These are phyloP conservation scores for Anguilla marmorata DNA, from an alignment of 2,797 vertebrate genomes.

Conservation along the genomic window DNA sequence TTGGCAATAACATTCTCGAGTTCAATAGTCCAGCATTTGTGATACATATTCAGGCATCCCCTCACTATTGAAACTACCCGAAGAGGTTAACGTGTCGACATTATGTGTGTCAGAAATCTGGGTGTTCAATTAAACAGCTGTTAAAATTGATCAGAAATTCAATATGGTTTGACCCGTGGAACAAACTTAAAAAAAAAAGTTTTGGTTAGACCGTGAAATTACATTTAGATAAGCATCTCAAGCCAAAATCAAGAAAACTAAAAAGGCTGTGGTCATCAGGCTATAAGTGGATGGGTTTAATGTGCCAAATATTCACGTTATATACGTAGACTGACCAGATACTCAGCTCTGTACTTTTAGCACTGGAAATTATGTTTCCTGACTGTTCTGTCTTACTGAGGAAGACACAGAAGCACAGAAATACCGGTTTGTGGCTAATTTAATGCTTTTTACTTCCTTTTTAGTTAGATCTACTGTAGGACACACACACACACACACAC, in stretches of 20 bases:
- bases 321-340: too few relatives aligned
- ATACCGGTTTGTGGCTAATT: too few relatives aligned
- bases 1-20: not conserved
- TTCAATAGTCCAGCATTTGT: conserved; percentile 32
- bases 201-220: not conserved
- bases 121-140: not conserved
- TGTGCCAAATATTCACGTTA: not conserved
- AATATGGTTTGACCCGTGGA: not conserved
- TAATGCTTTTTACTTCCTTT: too few relatives aligned
- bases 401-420: too few relatives aligned
- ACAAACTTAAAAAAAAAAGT: not conserved
- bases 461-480: too few relatives aligned
- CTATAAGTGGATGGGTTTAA: not conserved
- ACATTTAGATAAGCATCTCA: not conserved
- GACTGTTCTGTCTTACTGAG: too few relatives aligned
- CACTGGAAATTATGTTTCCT: not conserved
- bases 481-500: too few relatives aligned
- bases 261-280: not conserved
- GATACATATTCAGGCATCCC: conserved; percentile 27
- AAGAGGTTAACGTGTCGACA: conserved; percentile 36
- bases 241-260: not conserved
- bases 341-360: not conserved
- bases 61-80: conserved; percentile 31
- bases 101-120: not conserved
- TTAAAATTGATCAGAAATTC: not conserved